Base-by-base conservation (phyloP, 2,113 vertebrate species). In the Amblyornis subalaris region DNA sequence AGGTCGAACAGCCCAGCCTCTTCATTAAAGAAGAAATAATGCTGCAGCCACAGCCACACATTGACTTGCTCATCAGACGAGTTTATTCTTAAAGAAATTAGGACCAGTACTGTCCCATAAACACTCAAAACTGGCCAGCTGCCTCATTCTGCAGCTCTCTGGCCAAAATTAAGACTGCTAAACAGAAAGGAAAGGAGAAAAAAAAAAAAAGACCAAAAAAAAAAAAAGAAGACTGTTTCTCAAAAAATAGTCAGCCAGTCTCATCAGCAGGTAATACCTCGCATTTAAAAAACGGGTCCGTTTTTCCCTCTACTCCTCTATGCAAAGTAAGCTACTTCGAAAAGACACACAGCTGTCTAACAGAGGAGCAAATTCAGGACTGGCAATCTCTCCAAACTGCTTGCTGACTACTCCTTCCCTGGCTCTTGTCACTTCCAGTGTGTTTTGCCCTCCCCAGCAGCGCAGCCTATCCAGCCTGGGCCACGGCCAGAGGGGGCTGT, bases 21-120 rank as follows among this genome's bases (percentile, higher is more conserved):
- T 99, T 99, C 99, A 99, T 99, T 98, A 99, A 98, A 96, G 98
- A 99, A 96, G 99, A 99, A 98, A 99, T 98, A 98, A 99, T 95
- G 98, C 98, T 99, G 98, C 99, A 99, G 97, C 98, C 98, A 98
- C 99, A 99, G 98, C 99, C 99, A 97, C 99, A 99, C 99, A 99
- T 99, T 98, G 98, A 99, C 98, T 98, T 98, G 98, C 97, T 99
- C 98, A 98, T 99, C 96, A 97, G 98, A 97, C 21, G 95, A 98
- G 91, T 97, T 96, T 97, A 94, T 96, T 97, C 96, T 92, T 97
- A 95, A 96, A 97, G 96, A 98, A 98, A 97, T 95, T 89, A 93
- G 94, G 94, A 97, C 82, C 58, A 26, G 76, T 94, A 95, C 92
- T 92, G 95, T 94, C 97, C 97, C 97, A 94, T 78, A 95, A 83